Conservation (phyloP, 2,797 vertebrate genomes). For the Diplodus sargus region DNA sequence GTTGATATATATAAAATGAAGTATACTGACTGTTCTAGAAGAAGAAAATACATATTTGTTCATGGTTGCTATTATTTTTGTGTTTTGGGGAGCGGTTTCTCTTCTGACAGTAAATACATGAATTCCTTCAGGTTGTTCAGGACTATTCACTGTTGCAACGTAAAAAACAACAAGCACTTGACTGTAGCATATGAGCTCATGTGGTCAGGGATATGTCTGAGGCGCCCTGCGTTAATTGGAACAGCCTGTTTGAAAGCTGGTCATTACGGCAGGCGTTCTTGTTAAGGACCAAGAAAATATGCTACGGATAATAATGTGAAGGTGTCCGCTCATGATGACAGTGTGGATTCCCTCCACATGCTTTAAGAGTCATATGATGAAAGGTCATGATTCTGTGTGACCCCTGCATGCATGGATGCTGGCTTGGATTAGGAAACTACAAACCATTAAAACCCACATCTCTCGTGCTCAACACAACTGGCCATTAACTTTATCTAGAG, state of each 20-base stretch:
- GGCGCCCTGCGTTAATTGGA: neutral
- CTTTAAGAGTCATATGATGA: slow-evolving; percentile 49
- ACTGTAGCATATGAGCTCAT: neutral
- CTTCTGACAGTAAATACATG: neutral
- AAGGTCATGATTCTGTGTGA: slow-evolving; percentile 38
- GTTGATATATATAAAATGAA: neutral
- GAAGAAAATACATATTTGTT: too few species aligned
- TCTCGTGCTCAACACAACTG: neutral
- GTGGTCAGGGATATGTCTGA: neutral
- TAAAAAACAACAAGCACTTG: neutral
- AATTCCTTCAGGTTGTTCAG: neutral
- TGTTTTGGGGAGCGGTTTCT: neutral
- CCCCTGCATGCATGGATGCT: neutral
- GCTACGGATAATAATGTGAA: neutral
- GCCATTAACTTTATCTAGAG: too few species aligned
- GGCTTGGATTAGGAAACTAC: too few species aligned
- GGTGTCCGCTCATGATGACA: slow-evolving; percentile 21
- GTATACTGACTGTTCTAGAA: neutral
- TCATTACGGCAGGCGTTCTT: neutral
- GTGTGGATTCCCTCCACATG: neutral
- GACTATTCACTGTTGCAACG: neutral
- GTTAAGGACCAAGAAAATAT: neutral
- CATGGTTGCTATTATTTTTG: neutral
- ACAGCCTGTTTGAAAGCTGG: neutral
- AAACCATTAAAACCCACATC: too few species aligned